Percentiles rank a stretch among this genome's conserved stretches.
These are phyloP conservation scores for Sanderia malayensis DNA, from an alignment of 30 jellyfish, hydroid and myxozoan species.

Conservation along the genomic window DNA sequence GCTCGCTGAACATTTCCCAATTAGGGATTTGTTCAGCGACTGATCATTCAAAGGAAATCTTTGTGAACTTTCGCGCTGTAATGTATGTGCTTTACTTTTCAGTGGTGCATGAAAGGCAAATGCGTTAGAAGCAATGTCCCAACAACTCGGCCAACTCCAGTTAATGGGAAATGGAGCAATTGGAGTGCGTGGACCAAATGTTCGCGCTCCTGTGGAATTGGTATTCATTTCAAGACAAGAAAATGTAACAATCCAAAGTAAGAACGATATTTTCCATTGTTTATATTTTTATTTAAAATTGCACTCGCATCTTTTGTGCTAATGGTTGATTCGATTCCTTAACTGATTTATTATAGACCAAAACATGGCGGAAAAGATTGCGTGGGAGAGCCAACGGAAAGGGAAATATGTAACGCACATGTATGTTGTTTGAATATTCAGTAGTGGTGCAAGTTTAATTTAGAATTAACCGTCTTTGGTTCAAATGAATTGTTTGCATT, in stretches of 20 bases:
- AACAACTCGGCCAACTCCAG: constrained; percentile 41
- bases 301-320: neutral
- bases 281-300: neutral
- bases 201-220: constrained; percentile 84
- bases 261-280: too few relatives aligned
- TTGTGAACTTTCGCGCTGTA: too few relatives aligned
- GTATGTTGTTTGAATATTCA: too few relatives aligned
- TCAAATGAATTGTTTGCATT: too few relatives aligned
- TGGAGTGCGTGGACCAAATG: constrained; percentile 79
- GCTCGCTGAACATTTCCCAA: too few relatives aligned
- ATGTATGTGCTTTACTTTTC: too few relatives aligned
- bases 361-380: constrained; percentile 67
- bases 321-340: too few relatives aligned
- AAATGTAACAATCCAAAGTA: constrained; percentile 81
- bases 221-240: constrained; percentile 57
- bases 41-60: too few relatives aligned
- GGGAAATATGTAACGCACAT: constrained; percentile 64
- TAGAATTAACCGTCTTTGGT: too few relatives aligned
- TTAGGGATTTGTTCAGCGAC: too few relatives aligned
- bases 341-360: constrained; percentile 53
- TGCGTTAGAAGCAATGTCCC: constrained; percentile 53
- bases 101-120: constrained; percentile 83
- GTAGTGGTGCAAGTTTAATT: too few relatives aligned
- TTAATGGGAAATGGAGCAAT: constrained; percentile 84
- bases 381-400: constrained; percentile 43